Conservation (phyloP, 2,113 vertebrate species). For the Neodontobutis hainanensis region DNA sequence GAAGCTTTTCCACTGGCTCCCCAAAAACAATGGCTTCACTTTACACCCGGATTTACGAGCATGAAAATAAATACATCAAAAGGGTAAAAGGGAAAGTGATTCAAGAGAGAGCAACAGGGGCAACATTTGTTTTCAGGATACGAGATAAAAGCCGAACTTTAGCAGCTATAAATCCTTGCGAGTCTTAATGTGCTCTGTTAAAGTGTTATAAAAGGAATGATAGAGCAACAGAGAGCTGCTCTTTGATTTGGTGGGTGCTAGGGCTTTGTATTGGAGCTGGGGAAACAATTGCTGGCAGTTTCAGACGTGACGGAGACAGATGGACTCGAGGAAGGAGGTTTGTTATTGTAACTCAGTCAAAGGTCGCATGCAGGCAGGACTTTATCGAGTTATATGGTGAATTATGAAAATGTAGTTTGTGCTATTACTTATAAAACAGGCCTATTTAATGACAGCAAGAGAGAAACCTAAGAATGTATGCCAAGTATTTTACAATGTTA, state of each 20-base stretch:
- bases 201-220: constrained; percentile 32
- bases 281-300: constrained; percentile 50
- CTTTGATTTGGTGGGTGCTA: constrained; percentile 52
- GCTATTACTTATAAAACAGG: constrained; percentile 28
- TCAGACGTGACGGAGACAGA: constrained; percentile 30
- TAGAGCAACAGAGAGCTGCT: constrained; percentile 1
- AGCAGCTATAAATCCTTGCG: constrained; percentile 45
- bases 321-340: constrained; percentile 54
- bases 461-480: constrained; percentile 23
- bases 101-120: constrained; percentile 33
- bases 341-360: constrained; percentile 71
- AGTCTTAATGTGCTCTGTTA: constrained; percentile 42
- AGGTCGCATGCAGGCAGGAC: constrained; percentile 37
- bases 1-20: constrained; percentile 24
- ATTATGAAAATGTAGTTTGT: constrained; percentile 47
- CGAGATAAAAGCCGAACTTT: constrained; percentile 53
- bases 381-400: constrained; percentile 54
- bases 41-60: constrained; percentile 61
- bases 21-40: constrained; percentile 37
- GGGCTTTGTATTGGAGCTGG: constrained; percentile 50
- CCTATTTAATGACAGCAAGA: constrained; percentile 1
- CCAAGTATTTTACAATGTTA: constrained; percentile 45
- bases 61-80: constrained; percentile 61
- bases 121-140: constrained; percentile 44
- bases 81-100: constrained; percentile 25